These are phyloP conservation scores for Lissonota sp. DNA, from an alignment of 2,888 invertebrate species.

Conservation along the genomic window DNA sequence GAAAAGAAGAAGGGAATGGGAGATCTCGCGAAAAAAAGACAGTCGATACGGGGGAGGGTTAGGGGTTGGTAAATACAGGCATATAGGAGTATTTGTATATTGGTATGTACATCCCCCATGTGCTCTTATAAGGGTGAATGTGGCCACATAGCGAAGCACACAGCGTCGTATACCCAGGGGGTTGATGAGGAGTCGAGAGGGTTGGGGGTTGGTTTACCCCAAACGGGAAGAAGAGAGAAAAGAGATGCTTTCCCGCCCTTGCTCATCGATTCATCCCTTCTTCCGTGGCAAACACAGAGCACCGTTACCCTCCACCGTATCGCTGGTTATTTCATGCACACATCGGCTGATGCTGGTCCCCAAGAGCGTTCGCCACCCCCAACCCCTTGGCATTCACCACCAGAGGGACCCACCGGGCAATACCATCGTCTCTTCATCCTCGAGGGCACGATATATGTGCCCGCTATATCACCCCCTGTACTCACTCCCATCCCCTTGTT, in stretches of 20 bases:
- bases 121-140: neutral
- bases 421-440: slow-evolving; percentile 45
- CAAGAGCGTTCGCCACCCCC: slow-evolving; percentile 58
- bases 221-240: slow-evolving; percentile 31
- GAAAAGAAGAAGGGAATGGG: slow-evolving; percentile 43
- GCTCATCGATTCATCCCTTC: slow-evolving; percentile 72
- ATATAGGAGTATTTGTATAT: neutral
- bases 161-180: slow-evolving; percentile 57
- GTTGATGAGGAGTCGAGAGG: slow-evolving; percentile 71
- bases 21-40: slow-evolving; percentile 74
- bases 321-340: neutral
- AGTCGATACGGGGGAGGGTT: slow-evolving; percentile 73
- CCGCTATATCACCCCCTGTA: neutral
- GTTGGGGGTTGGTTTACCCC: slow-evolving; percentile 78
- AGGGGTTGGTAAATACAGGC: neutral
- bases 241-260: slow-evolving; percentile 62
- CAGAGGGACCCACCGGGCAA: slow-evolving; percentile 19
- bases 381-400: slow-evolving; percentile 38
- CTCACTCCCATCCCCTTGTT: neutral
- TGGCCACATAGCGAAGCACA: neutral
- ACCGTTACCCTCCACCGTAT: neutral
- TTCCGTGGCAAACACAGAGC: slow-evolving; percentile 6
- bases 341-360: slow-evolving; percentile 16
- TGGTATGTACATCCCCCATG: neutral
- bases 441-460: slow-evolving; percentile 32